phyloP scores from a whole-genome alignment of 2,113 vertebrate genomes.

The Cettia cetti region DNA sequence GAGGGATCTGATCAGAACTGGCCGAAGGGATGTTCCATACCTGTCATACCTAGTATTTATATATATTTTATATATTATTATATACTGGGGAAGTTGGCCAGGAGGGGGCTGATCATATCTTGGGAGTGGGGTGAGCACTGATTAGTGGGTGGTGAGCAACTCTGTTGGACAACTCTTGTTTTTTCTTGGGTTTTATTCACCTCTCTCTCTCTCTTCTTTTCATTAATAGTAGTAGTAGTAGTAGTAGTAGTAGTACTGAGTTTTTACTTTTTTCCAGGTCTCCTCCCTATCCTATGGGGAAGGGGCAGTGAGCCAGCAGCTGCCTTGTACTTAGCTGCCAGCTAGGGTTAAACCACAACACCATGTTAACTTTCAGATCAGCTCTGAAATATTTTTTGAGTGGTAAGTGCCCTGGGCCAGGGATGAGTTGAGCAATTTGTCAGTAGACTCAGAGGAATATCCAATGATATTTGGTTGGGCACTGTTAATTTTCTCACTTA shows the following conservation, averaged over 20 bases:
- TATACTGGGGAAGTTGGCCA: background rate
- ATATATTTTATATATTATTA: background rate
- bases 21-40: background rate
- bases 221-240: fast-evolving
- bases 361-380: background rate
- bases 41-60: background rate
- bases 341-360: background rate
- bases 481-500: background rate
- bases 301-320: background rate
- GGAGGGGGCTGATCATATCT: background rate
- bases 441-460: background rate
- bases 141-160: background rate
- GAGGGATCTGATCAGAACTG: background rate
- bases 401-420: background rate
- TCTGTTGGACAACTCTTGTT: background rate
- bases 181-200: background rate
- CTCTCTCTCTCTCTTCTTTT: background rate
- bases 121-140: fast-evolving
- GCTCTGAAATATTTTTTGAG: background rate
- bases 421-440: background rate
- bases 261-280: background rate
- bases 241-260: background rate
- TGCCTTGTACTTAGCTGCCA: background rate
- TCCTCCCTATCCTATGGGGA: background rate
- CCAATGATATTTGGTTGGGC: background rate